Conservation (phyloP, 2,888 invertebrate species). For the Gonocerus acuteangulatus region DNA sequence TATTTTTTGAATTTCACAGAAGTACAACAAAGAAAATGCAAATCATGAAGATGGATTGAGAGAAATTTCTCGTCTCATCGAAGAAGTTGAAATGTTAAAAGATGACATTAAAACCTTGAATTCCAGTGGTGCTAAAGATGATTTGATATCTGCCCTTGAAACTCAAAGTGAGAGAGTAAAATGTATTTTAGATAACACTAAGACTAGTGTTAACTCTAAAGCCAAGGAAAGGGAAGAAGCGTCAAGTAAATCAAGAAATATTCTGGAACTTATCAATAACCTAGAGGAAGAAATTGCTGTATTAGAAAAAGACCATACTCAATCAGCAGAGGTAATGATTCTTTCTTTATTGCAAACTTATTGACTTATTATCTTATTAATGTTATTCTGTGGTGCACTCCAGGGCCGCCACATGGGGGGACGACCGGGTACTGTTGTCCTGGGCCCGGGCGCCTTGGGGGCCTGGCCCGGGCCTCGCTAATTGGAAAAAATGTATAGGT, state of each 20-base stretch:
- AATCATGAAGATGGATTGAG: constrained; percentile 2
- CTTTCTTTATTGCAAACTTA: no score
- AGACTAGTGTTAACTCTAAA: constrained; percentile 4
- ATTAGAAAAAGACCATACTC: constrained; percentile 23
- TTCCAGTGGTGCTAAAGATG: not conserved
- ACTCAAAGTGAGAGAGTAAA: constrained; percentile 3
- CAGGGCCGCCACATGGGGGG: no score
- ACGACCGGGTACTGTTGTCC: no score
- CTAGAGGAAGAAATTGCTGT: constrained; percentile 20
- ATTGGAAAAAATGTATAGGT: no score
- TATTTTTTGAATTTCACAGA: not conserved
- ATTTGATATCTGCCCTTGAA: constrained; percentile 4
- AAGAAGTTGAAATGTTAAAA: constrained; percentile 13
- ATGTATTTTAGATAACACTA: not conserved
- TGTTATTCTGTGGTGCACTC: no score
- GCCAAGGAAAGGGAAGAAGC: not conserved
- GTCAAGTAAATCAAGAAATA: not conserved
- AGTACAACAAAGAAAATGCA: not conserved
- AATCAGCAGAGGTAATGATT: not conserved
- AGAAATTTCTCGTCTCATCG: not conserved
- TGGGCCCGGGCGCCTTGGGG: no score
- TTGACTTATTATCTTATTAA: no score
- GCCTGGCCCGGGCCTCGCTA: no score
- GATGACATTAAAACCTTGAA: not conserved
- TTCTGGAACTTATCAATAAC: not conserved